Percentiles rank a stretch among this genome's conserved stretches.
These are phyloP conservation scores for Chelon auratus DNA, from an alignment of 2,797 vertebrate genomes.

Conservation along the genomic window DNA sequence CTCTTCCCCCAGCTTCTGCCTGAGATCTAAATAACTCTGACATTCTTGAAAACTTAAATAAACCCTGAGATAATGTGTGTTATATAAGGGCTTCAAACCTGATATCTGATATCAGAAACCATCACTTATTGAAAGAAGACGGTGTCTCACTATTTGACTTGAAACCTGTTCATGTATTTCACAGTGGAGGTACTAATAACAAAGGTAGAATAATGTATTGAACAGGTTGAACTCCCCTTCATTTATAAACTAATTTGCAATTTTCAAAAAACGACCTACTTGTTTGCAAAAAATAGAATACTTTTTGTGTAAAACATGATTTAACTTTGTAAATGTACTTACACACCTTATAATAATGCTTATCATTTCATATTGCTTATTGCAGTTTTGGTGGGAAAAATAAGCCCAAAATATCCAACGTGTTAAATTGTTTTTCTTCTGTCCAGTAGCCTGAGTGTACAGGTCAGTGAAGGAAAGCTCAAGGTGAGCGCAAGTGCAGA, in stretches of 20 bases:
- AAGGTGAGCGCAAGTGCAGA: conserved; percentile 32
- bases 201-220: neutral
- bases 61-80: neutral
- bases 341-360: neutral
- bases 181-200: neutral
- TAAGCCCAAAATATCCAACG: neutral
- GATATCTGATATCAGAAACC: neutral
- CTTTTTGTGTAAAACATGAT: no score
- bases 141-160: neutral
- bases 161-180: neutral
- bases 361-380: neutral
- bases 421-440: neutral
- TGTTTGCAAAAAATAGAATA: no score
- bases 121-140: neutral
- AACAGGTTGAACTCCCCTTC: neutral
- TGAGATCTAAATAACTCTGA: conserved; percentile 4
- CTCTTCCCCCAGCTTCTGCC: conserved; percentile 3
- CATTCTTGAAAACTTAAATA: no score
- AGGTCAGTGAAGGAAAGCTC: conserved; percentile 39
- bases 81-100: neutral
- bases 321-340: no score
- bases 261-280: no score
- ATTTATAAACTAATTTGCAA: neutral
- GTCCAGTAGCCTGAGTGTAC: conserved; percentile 14
- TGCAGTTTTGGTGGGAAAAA: neutral